phyloP scores from a whole-genome alignment of 2,888 invertebrate species.

The Cordilura impudica region DNA sequence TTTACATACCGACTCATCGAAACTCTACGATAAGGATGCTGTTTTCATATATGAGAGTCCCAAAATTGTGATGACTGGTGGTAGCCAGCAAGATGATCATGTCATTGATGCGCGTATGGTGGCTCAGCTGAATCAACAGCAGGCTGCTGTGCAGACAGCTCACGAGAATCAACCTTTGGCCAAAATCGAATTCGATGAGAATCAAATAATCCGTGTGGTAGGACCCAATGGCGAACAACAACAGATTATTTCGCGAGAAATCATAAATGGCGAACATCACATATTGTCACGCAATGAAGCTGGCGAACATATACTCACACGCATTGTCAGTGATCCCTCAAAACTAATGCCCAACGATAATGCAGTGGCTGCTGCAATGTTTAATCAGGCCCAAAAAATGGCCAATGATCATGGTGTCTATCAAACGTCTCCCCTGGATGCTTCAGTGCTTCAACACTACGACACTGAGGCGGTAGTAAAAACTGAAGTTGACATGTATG shows the following conservation, averaged over 20 bases:
- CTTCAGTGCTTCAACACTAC: constrained; percentile 77
- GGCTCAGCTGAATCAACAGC: constrained; percentile 72
- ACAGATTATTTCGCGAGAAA: constrained; percentile 78
- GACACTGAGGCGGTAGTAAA: constrained; percentile 73
- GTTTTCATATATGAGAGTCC: constrained; percentile 77
- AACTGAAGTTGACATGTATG: constrained; percentile 76
- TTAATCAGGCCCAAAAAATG: constrained; percentile 76
- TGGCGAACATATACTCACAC: constrained; percentile 78
- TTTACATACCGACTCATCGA: constrained; percentile 78
- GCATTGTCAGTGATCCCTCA: constrained; percentile 78
- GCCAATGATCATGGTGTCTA: constrained; percentile 74
- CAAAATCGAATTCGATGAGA: constrained; percentile 78
- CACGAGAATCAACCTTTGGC: constrained; percentile 74
- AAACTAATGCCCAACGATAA: constrained; percentile 76
- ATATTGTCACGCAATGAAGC: constrained; percentile 78
- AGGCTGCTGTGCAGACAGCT: constrained; percentile 64
- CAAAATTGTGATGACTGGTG: constrained; percentile 74
- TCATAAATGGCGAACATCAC: constrained; percentile 78
- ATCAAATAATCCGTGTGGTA: constrained; percentile 78
- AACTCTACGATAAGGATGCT: constrained; percentile 77
- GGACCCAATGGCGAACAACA: constrained; percentile 78
- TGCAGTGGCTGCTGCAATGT: constrained; percentile 76
- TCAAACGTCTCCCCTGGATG: constrained; percentile 76
- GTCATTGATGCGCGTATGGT: constrained; percentile 77
- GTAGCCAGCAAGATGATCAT: constrained; percentile 70